Conservation (phyloP, 2,888 invertebrate genomes). For the Diogma glabrata region DNA sequence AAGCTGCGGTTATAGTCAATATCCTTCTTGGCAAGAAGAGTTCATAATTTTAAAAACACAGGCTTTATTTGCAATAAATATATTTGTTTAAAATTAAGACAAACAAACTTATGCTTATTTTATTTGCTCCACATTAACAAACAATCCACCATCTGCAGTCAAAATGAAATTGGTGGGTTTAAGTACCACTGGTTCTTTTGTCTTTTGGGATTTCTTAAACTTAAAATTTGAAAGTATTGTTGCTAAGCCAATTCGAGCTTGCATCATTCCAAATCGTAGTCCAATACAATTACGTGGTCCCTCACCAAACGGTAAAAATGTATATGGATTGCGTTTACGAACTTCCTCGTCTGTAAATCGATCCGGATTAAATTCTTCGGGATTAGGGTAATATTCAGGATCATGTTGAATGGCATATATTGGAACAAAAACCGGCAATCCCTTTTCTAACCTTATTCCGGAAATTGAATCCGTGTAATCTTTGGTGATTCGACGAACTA, state of each 20-base stretch:
- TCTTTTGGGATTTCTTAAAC: slow-evolving; percentile 9
- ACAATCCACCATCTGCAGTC: slow-evolving; percentile 5
- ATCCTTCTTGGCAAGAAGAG: no score
- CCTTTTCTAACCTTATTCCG: slow-evolving; percentile 38
- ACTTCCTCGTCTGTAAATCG: slow-evolving; percentile 44
- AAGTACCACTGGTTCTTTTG: slow-evolving; percentile 3
- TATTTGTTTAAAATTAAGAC: no score
- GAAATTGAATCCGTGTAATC: slow-evolving; percentile 38
- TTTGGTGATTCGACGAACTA: slow-evolving; percentile 37
- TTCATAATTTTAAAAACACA: no score
- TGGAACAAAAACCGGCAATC: slow-evolving; percentile 41
- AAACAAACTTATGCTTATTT: no score
- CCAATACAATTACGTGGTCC: slow-evolving; percentile 37
- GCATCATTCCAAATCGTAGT: slow-evolving; percentile 29
- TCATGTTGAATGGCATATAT: slow-evolving; percentile 48
- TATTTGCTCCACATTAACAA: slow-evolving; percentile 7
- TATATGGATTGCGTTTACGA: slow-evolving; percentile 30
- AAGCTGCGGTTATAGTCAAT: no score
- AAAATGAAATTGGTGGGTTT: not conserved
- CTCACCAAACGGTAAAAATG: slow-evolving; percentile 36
- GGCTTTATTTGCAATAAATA: no score
- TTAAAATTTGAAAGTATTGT: slow-evolving; percentile 13
- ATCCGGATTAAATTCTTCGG: slow-evolving; percentile 48
- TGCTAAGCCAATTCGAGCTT: slow-evolving; percentile 19
- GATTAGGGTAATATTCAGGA: slow-evolving; percentile 46